Base-by-base conservation (phyloP, 2,797 vertebrate species). In the Trachops cirrhosus region DNA sequence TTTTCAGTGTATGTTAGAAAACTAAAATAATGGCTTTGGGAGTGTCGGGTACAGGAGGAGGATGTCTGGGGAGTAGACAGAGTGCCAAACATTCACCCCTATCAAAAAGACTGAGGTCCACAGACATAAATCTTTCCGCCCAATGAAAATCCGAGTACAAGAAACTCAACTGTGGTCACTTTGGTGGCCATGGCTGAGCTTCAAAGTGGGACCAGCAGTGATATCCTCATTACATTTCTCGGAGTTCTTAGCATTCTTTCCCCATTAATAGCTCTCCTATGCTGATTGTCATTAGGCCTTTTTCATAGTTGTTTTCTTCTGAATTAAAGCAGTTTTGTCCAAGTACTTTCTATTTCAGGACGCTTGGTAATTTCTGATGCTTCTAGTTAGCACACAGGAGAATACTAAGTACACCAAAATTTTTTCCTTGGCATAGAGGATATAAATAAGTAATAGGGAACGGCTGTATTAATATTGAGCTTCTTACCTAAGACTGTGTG, bases 321-420 rank as follows among this genome's bases (percentile, higher is more conserved):
- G 73, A 82, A 92, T 89, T 84, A 73, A 75, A 94, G 77, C 78
- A 59, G 62, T 94, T 93, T 80, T 87, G 67, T 92, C 68, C 87
- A 91, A 92, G 94, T 57, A 52, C 80, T 93, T 91, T 93, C 85
- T 95, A 92, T 87, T 79, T 97, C 29, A 68, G 77, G 59, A 94
- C 91, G 80, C 32, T 39, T 29, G 54, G 57, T 54, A 44, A 80
- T 92, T 92, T 74, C 70, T 83, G 74, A 92, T 64, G 77, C 80
- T 90, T 73, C 71, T 41, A 19, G 24, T 19, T 26, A 48, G 75
- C 29, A 48, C 71, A 64, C 18, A 70, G 41, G 85, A 29, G 41
- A 95, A 85, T 41, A 73, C 26, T 59, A 94, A 86, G 41, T n/a
- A 71, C 12, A 86, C 14, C 48, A 79, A 89, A 46, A 92, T 83